phyloP scores from a whole-genome alignment of 2,888 invertebrate genomes.

The Cantharis rustica region DNA sequence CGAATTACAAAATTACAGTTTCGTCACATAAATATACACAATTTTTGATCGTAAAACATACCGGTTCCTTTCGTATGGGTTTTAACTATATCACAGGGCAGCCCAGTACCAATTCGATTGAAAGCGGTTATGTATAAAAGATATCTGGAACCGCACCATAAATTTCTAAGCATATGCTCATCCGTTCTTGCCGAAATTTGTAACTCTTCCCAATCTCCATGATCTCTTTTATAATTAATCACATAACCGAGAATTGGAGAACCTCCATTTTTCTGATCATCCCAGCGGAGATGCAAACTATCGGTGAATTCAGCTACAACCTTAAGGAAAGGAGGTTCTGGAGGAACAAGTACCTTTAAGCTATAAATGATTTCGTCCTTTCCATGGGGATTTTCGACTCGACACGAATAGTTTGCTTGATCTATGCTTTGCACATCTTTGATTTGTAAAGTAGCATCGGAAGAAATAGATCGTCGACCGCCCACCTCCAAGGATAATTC shows the following conservation, averaged over 20 bases:
- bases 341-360: slow-evolving; percentile 78
- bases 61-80: slow-evolving; percentile 82
- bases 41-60: slow-evolving; percentile 42
- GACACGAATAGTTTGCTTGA: slow-evolving; percentile 89
- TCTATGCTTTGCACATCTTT: slow-evolving; percentile 80
- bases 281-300: slow-evolving; percentile 80
- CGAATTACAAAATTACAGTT: slow-evolving; percentile 9
- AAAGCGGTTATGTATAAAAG: slow-evolving; percentile 89
- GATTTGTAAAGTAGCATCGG: slow-evolving; percentile 76
- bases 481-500: slow-evolving; percentile 75
- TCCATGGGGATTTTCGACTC: slow-evolving; percentile 83
- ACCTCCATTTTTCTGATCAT: slow-evolving; percentile 78
- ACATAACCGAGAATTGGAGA: slow-evolving; percentile 84
- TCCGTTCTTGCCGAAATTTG: slow-evolving; percentile 83
- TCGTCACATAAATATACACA: neutral
- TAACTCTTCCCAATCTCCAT: slow-evolving; percentile 90
- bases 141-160: slow-evolving; percentile 88
- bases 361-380: slow-evolving; percentile 82
- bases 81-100: slow-evolving; percentile 86
- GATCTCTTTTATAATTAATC: slow-evolving; percentile 87
- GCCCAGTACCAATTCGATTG: slow-evolving; percentile 86
- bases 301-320: slow-evolving; percentile 84
- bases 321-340: slow-evolving; percentile 80
- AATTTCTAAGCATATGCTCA: slow-evolving; percentile 77
- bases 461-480: slow-evolving; percentile 66